phyloP scores from a whole-genome alignment of 2,888 invertebrate genomes.

The Diarsia mendica region DNA sequence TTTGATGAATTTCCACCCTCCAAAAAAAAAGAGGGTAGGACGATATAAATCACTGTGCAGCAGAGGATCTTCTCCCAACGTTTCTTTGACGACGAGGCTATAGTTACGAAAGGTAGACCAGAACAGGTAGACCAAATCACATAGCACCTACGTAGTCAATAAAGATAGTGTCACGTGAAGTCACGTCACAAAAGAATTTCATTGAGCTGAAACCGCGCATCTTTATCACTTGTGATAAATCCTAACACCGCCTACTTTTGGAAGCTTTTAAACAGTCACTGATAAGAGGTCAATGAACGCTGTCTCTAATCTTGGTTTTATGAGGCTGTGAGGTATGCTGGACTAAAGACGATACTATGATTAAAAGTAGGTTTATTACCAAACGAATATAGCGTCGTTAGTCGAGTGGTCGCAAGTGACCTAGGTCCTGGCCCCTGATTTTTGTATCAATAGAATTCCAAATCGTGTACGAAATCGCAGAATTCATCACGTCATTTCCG shows the following conservation, averaged over 20 bases:
- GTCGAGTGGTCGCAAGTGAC: no score
- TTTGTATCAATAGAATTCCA: no score
- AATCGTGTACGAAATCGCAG: no score
- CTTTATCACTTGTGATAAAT: constrained; percentile 53
- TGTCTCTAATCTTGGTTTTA: constrained; percentile 45
- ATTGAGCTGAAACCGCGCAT: constrained; percentile 18
- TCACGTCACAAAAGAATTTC: constrained; percentile 37
- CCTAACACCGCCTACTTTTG: constrained; percentile 56
- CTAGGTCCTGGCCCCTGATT: no score
- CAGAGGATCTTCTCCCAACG: no score
- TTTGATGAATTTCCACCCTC: no score
- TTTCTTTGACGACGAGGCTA: no score
- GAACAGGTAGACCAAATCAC: background rate
- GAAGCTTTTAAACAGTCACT: constrained; percentile 58
- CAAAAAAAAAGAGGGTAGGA: no score
- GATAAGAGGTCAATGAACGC: constrained; percentile 61
- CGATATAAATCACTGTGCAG: no score
- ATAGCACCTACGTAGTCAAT: background rate
- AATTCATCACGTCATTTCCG: no score
- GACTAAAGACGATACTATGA: background rate
- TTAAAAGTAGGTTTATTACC: background rate
- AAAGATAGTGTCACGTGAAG: background rate
- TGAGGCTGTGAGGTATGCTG: constrained; percentile 18
- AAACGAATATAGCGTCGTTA: background rate
- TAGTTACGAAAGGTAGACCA: no score